Evolutionary conservation across 2,888 invertebrate species (phyloP).

Genomic region (Melipona beecheii): DNA sequence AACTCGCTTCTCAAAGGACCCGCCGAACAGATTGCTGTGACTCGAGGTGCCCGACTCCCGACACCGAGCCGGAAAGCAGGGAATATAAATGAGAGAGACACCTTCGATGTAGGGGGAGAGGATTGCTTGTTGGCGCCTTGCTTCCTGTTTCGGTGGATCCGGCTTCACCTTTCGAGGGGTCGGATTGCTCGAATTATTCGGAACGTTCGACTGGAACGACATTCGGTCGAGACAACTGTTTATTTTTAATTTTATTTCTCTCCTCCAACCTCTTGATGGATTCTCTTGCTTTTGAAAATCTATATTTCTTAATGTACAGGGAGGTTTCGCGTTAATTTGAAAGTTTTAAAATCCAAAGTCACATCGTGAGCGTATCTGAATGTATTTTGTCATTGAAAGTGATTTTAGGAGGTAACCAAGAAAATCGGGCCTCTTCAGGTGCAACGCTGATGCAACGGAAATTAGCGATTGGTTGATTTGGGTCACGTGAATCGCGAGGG

Average conservation of each 20-base stretch:
- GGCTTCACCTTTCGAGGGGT: too few species aligned
- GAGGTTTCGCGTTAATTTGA: too few species aligned
- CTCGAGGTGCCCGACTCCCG: constrained; percentile 24
- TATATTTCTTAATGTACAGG: too few species aligned
- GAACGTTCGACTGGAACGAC: not conserved
- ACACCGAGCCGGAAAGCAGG: constrained; percentile 53
- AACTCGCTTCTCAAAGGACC: constrained; percentile 50
- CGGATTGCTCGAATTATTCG: not conserved
- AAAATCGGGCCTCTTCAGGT: too few species aligned
- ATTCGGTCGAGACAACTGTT: not conserved
- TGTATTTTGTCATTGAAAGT: too few species aligned
- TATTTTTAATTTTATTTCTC: not conserved
- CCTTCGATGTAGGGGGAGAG: not conserved
- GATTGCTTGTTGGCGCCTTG: constrained; percentile 15
- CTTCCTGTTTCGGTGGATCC: not conserved
- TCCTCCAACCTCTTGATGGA: not conserved
- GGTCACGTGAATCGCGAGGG: too few species aligned
- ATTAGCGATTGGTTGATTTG: too few species aligned
- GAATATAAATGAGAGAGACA: constrained; percentile 56
- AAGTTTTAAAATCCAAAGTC: too few species aligned
- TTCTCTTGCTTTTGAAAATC: not conserved
- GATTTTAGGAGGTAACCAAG: too few species aligned
- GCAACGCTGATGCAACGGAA: too few species aligned
- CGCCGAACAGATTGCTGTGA: constrained; percentile 46
- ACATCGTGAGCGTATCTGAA: too few species aligned